Percentiles rank a stretch among this genome's conserved stretches.
phyloP scores from a whole-genome alignment of 2,797 vertebrate species.

The Lithobates pipiens region DNA sequence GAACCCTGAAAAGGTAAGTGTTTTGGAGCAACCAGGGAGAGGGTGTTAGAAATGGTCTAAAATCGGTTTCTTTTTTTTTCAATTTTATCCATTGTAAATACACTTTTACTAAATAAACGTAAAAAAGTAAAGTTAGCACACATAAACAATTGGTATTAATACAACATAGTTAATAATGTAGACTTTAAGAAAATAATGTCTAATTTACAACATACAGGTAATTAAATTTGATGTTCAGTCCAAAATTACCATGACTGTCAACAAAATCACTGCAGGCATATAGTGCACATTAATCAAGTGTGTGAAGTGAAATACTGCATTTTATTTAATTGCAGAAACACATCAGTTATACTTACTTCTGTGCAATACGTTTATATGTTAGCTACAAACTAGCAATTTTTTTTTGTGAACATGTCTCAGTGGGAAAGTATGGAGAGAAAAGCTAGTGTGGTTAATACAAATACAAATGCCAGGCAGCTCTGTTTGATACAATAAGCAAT shows the following conservation, averaged over 20 bases:
- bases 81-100: no score
- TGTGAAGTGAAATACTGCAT: neutral
- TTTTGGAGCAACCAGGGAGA: no score
- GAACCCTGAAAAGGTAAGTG: no score
- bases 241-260: neutral
- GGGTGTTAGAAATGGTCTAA: no score
- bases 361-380: neutral
- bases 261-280: neutral
- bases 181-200: neutral
- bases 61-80: no score
- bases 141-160: neutral
- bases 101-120: no score
- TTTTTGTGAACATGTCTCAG: no score
- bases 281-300: neutral
- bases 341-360: neutral
- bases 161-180: neutral
- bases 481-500: conserved; percentile 23
- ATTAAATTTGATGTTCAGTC: neutral
- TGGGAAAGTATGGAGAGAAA: neutral
- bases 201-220: neutral
- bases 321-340: neutral
- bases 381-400: neutral
- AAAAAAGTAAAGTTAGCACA: neutral
- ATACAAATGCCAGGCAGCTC: neutral
- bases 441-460: neutral